Evolutionary conservation across 2,797 vertebrate genomes (phyloP).

Genomic region (Alcedo quadribrachys): DNA sequence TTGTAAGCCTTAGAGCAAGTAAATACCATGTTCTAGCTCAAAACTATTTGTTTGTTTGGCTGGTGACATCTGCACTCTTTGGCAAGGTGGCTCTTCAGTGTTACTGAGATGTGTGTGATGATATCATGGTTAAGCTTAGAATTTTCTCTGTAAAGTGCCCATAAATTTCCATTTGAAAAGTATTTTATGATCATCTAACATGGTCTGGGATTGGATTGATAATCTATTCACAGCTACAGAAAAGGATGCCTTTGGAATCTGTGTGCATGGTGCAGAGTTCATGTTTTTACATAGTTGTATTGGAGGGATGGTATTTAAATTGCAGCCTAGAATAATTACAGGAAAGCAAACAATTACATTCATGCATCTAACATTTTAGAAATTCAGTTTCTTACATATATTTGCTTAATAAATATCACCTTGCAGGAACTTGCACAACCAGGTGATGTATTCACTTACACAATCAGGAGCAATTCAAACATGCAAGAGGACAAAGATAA

Average conservation of each 20-base stretch:
- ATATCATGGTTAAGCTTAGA: not conserved
- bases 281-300: not conserved
- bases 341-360: not conserved
- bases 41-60: not conserved
- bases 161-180: not conserved
- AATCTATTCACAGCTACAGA: not conserved
- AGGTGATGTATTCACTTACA: conserved; percentile 12
- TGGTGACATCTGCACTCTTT: not conserved
- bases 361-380: not conserved
- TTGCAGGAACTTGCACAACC: conserved; percentile 14
- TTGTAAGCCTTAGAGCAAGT: not conserved
- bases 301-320: not conserved
- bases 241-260: not conserved
- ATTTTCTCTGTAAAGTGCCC: not conserved
- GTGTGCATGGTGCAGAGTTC: not conserved
- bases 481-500: conserved; percentile 31
- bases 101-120: not conserved
- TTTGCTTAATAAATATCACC: conserved; percentile 20
- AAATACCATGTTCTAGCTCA: not conserved
- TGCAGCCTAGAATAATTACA: not conserved
- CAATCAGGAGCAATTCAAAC: conserved; percentile 20
- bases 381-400: not conserved
- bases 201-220: not conserved
- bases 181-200: not conserved
- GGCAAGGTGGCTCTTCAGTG: not conserved